phyloP scores from a whole-genome alignment of 2,797 vertebrate species.

The Dermochelys coriacea region DNA sequence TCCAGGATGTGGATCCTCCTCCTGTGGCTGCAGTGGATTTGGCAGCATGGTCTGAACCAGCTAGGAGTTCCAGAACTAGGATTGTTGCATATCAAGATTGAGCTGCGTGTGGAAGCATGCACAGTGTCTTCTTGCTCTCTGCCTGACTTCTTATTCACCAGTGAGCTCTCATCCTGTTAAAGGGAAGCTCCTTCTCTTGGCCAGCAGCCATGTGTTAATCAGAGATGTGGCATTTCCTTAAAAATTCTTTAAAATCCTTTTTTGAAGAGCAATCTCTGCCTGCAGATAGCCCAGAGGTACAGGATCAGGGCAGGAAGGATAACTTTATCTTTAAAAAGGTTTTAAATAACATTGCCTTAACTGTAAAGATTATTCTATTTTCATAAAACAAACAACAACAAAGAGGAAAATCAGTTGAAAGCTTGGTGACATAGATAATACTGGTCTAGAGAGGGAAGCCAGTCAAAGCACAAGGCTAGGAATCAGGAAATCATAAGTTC shows the following conservation, averaged over 20 bases:
- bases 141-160: neutral
- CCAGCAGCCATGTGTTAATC: neutral
- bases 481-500: neutral
- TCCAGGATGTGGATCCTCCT: neutral
- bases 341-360: neutral
- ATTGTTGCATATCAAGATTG: neutral
- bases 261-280: neutral
- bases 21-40: neutral
- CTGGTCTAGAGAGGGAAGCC: neutral
- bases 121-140: neutral
- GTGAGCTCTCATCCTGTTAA: neutral
- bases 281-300: neutral
- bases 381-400: neutral
- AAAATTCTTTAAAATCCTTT: neutral
- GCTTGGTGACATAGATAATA: too few species aligned
- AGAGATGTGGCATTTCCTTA: neutral
- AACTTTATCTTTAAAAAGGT: neutral
- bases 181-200: neutral
- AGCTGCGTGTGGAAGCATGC: neutral
- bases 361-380: neutral
- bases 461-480: neutral
- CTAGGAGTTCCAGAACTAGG: neutral
- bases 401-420: too few species aligned
- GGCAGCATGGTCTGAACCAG: neutral
- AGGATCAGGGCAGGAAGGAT: neutral